A percentile compares a stretch with the other conserved stretches of the same genome.
These are phyloP conservation scores for Gallinago jamesoni DNA, from an alignment of 2,113 vertebrate genomes.

Conservation along the genomic window DNA sequence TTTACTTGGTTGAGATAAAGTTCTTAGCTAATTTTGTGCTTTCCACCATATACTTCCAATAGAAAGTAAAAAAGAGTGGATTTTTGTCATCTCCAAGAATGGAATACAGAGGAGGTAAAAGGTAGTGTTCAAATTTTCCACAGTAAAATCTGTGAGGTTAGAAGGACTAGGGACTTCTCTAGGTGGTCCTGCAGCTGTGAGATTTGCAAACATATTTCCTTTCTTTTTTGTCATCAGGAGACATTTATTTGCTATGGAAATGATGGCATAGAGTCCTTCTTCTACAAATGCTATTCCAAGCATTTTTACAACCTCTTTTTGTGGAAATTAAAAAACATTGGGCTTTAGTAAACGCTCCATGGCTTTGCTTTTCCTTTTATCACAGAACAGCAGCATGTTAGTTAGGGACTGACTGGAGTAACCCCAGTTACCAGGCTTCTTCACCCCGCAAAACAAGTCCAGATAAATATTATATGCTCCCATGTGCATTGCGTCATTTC, in stretches of 20 bases:
- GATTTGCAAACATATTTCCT: neutral
- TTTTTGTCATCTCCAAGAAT: neutral
- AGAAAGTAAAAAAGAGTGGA: neutral
- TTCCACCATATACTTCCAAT: neutral
- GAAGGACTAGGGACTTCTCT: neutral
- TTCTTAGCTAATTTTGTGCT: neutral
- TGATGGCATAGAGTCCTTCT: neutral
- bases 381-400: neutral
- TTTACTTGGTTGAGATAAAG: neutral
- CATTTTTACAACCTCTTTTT: neutral
- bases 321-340: neutral
- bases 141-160: neutral
- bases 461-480: fast-evolving
- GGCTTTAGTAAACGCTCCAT: neutral
- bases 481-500: neutral
- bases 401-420: neutral
- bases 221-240: neutral
- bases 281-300: neutral
- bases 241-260: neutral
- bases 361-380: neutral
- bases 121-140: neutral
- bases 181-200: slow-evolving; percentile 3
- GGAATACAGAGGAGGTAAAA: neutral
- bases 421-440: neutral
- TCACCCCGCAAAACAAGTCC: fast-evolving